Base-by-base conservation (phyloP, 2,113 vertebrate species). In the Dunckerocampus dactyliophorus region DNA sequence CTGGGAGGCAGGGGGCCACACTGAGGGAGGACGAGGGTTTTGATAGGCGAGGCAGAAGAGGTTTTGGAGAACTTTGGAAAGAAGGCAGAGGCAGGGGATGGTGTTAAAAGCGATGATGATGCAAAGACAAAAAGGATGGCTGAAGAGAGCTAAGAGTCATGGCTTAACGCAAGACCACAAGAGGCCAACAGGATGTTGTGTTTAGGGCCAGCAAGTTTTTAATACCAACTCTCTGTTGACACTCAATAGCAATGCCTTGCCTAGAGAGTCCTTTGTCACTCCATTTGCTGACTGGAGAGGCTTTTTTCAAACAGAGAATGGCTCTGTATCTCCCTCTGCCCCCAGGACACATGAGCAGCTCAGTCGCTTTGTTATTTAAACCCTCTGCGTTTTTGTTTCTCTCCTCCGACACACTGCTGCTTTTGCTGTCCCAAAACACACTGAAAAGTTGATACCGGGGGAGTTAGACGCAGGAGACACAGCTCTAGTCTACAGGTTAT, bases 211-310 rank as follows among this genome's bases (percentile, higher is more conserved):
- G 74, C 77, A 85, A 80, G 77, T 86, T 73, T 85, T 72, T 85
- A 87, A 89, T 87, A 84, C 82, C 82, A 75, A 84, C 82, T 82
- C 81, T 82, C 48, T 83, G 82, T 87, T 89, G 84, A 86, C 80
- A 80, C 88, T 85, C 85, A 89, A 89, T 89, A 86, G 86, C 81
- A 80, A 82, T 88, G 84, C 85, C 85, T 88, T 84, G 74, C 79
- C 84, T 85, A 82, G 79, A 86, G 83, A 87, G 85, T 82, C 88
- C 83, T 89, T 91, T 90, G 89, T 90, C 86, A 86, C 69, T 88
- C 82, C 89, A 89, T 91, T 90, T 90, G 90, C 89, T 91, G 90
- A 91, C 90, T 91, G 80, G 87, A 90, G 88, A 85, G 88, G 85
- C 87, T 86, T 90, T 89, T 88, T 87, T 80, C 20, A 88, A 83